Evolutionary conservation across 2,113 vertebrate genomes (phyloP), one percentile per base, ranked within the genome.

Genomic region (Typhlomys cinereus): DNA sequence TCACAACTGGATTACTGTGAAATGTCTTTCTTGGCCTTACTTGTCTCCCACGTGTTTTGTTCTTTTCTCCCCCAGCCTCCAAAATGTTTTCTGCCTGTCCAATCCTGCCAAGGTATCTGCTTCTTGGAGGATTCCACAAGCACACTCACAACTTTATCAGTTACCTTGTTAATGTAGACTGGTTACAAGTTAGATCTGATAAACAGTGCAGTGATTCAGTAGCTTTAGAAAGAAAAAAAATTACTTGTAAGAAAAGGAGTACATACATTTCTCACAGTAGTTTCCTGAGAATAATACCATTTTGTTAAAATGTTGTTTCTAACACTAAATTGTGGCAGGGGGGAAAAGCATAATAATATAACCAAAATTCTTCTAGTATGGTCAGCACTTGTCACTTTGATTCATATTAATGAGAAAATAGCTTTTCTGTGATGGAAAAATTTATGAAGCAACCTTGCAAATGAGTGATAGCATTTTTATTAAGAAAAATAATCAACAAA

Each of bases 351-450:
- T 80, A 21, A 66, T 90, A 78, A 88, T 18, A 54, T 41, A 59
- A 11, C 18, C 46, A 44, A 87, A 95, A 92, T 78, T 9, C 2
- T 12, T 73, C 46, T 57, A 61, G 31, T 4, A 54, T 78, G 4
- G 14, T 87, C 76, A 76, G 10, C 10, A 74, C 4, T 87, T 75
- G 66, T 84, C 73, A 81, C 0, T 50, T 73, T 89, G 71, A 69
- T 93, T 89, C 48, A 84, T 80, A 66, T 88, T 94, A 85, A 85
- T 80, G 79, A 89, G 29, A 75, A 92, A 94, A 90, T 90, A 90
- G 50, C 41, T 80, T 86, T 76, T 20, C 21, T 79, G 29, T 80
- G 70, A 52, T 64, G 13, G 34, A 2, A 86, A 13, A 83, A 46
- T 18, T 89, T 91, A 94, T 67, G 10, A 74, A 57, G 2, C 17